Percentiles rank a stretch among this genome's conserved stretches.
Evolutionary conservation across 2,797 vertebrate species (phyloP).

Genomic region (Aythya fuligula): DNA sequence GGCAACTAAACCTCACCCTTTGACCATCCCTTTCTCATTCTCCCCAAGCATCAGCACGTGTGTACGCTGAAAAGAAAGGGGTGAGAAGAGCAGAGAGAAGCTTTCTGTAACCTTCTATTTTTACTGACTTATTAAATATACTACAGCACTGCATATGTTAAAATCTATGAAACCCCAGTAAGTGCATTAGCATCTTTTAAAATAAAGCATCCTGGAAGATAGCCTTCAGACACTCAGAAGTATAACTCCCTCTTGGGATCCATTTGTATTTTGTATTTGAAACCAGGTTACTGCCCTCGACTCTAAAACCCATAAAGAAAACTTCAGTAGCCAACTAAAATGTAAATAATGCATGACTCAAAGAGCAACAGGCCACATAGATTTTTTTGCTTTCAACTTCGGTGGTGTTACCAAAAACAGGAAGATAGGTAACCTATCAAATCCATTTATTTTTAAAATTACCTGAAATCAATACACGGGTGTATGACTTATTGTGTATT

Average conservation of each 20-base stretch:
- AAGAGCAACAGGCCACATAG: background rate
- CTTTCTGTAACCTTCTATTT: background rate
- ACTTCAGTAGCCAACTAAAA: background rate
- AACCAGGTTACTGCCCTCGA: background rate
- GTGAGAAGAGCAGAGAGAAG: background rate
- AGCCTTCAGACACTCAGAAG: background rate
- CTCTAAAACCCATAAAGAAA: background rate
- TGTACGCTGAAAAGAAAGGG: background rate
- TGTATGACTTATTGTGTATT: background rate
- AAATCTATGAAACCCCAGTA: background rate
- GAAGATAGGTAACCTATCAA: background rate
- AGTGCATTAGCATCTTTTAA: background rate
- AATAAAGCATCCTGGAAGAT: background rate
- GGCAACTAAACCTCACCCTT: background rate
- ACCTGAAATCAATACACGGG: background rate
- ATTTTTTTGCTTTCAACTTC: background rate
- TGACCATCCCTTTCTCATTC: background rate
- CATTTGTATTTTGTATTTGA: background rate
- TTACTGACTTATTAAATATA: background rate
- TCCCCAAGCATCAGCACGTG: background rate
- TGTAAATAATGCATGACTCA: background rate
- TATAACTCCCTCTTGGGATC: background rate
- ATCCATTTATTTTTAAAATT: background rate
- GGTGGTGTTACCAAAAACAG: background rate
- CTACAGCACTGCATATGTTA: background rate